Conservation (phyloP, 1,140 invertebrate species). For the Mylabris phalerata region DNA sequence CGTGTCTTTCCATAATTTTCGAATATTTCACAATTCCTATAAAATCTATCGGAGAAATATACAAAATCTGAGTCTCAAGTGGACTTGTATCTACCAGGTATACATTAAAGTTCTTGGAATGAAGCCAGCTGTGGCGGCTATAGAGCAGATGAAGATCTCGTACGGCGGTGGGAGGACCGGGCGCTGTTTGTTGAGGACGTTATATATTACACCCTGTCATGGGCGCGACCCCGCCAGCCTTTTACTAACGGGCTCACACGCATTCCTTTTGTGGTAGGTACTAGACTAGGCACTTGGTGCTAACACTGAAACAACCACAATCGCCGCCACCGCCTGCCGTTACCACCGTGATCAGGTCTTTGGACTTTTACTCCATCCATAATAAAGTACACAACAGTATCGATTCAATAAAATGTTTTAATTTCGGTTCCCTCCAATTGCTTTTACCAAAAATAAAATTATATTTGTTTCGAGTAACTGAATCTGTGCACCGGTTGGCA, state of each 20-base stretch:
- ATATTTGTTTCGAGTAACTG: constrained; percentile 12
- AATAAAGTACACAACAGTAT: neutral
- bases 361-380: neutral
- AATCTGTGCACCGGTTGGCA: constrained; percentile 6
- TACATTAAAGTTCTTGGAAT: constrained; percentile 25
- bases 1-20: constrained; percentile 1
- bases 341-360: constrained; percentile 3
- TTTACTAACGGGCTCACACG: constrained; percentile 29
- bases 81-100: neutral
- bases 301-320: constrained; percentile 5
- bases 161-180: constrained; percentile 27
- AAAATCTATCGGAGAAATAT: neutral
- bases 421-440: neutral
- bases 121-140: constrained; percentile 29
- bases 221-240: constrained; percentile 26
- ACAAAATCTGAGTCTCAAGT: neutral
- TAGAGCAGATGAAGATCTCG: constrained; percentile 31
- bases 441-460: neutral
- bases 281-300: constrained; percentile 11
- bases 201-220: constrained; percentile 36
- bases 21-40: neutral
- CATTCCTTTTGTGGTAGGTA: constrained; percentile 30
- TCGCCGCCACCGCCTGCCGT: constrained; percentile 3
- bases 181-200: constrained; percentile 34
- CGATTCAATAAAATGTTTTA: neutral